Percentiles rank a stretch among this genome's conserved stretches.
phyloP scores from a whole-genome alignment of 2,113 vertebrate species.

The Ondatra zibethicus region DNA sequence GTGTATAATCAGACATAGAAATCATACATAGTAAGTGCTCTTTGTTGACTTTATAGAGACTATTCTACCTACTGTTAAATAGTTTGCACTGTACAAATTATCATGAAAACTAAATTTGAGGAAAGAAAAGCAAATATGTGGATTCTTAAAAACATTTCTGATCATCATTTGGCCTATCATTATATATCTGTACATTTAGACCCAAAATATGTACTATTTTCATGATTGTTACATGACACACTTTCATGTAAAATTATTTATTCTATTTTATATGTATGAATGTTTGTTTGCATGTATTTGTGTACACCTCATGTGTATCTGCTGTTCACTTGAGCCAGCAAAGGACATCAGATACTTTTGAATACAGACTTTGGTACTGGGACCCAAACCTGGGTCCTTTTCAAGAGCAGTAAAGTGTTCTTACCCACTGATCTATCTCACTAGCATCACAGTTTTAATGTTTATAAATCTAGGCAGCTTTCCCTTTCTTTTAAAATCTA shows the following conservation, averaged over 20 bases:
- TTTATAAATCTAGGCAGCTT: background rate
- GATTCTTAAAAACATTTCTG: background rate
- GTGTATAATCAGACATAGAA: background rate
- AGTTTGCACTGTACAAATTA: background rate
- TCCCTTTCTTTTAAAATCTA: background rate
- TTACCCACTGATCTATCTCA: background rate
- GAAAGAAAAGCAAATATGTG: background rate
- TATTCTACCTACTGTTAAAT: background rate
- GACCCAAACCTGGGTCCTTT: background rate
- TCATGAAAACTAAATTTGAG: conserved; percentile 9
- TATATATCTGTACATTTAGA: background rate
- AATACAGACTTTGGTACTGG: background rate
- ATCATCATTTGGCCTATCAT: background rate
- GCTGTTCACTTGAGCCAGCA: background rate
- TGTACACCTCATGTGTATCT: background rate
- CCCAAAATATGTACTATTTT: background rate
- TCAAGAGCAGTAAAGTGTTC: background rate
- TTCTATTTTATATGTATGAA: background rate
- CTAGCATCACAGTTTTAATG: background rate
- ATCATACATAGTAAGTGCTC: background rate
- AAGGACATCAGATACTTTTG: background rate
- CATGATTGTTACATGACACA: background rate
- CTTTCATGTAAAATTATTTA: background rate
- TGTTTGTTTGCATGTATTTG: background rate
- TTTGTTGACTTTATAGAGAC: background rate